phyloP scores from a whole-genome alignment of 2,113 vertebrate species.

The Oncorhynchus masou region DNA sequence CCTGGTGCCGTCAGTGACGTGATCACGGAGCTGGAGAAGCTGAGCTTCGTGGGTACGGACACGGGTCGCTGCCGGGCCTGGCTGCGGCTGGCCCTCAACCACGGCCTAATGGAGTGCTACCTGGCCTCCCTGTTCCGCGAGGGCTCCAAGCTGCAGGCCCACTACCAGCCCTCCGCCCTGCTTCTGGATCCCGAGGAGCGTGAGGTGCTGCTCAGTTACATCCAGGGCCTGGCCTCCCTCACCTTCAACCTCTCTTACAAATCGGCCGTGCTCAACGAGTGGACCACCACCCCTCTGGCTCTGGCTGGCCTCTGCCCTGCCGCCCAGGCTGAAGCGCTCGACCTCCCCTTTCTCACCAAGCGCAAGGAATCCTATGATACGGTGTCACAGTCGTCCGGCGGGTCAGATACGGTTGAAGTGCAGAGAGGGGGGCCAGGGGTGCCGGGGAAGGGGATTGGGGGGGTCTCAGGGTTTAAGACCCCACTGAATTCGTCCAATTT shows the following conservation, averaged over 20 bases:
- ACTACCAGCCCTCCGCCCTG: conserved; percentile 84
- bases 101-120: conserved; percentile 92
- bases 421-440: conserved; percentile 48
- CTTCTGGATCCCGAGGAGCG: conserved; percentile 87
- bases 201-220: conserved; percentile 90
- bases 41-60: conserved; percentile 85
- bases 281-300: conserved; percentile 89
- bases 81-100: conserved; percentile 90
- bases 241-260: conserved; percentile 93
- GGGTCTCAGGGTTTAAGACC: conserved; percentile 48
- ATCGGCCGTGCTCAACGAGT: conserved; percentile 89
- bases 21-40: conserved; percentile 83
- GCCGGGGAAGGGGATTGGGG: conserved; percentile 38
- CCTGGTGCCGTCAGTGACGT: conserved; percentile 74
- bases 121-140: conserved; percentile 85
- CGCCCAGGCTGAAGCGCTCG: conserved; percentile 61
- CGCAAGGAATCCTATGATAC: conserved; percentile 84
- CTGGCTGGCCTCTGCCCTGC: conserved; percentile 84
- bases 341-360: conserved; percentile 44
- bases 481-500: conserved; percentile 79
- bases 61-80: conserved; percentile 93
- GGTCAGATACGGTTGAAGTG: conserved; percentile 74
- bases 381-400: conserved; percentile 80
- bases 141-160: conserved; percentile 73
- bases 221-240: conserved; percentile 89